Conservation (phyloP, 2,797 vertebrate species). For the Pangasius krempfi region DNA sequence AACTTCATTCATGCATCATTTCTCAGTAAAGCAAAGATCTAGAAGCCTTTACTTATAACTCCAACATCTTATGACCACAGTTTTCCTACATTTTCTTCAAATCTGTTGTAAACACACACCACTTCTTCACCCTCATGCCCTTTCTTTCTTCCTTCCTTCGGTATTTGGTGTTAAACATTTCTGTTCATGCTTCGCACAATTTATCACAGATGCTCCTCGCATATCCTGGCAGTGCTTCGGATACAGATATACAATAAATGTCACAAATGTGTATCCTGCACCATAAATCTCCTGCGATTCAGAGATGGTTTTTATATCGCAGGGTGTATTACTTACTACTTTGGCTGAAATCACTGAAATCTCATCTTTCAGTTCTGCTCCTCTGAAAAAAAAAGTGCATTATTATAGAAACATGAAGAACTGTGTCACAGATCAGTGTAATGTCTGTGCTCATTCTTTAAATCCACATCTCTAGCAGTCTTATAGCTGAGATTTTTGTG, state of each 20-base stretch:
- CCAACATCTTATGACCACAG: not conserved
- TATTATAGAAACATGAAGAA: not conserved
- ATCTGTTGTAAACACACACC: not conserved
- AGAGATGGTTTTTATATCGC: constrained; percentile 2
- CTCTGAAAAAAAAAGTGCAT: not conserved
- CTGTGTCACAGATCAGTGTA: not conserved
- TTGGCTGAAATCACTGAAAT: not conserved
- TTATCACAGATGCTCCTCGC: constrained; percentile 20
- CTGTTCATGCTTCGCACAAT: constrained; percentile 8
- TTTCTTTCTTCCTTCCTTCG: not conserved
- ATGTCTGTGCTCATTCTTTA: not conserved
- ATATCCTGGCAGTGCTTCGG: constrained; percentile 16
- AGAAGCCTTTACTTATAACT: not conserved
- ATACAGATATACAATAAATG: constrained; percentile 40
- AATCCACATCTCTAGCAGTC: not conserved
- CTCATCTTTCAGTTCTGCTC: not conserved
- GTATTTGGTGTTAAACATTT: constrained; percentile 1
- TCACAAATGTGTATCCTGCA: constrained; percentile 17
- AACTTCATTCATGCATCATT: not conserved
- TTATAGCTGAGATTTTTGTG: not conserved
- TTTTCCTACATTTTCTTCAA: not conserved
- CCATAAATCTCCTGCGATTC: constrained; percentile 30
- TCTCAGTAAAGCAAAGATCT: not conserved
- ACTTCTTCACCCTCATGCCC: not conserved
- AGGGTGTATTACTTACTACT: constrained; percentile 19